Evolutionary conservation across 2,797 vertebrate species (phyloP).

Genomic region (Salmo trutta): DNA sequence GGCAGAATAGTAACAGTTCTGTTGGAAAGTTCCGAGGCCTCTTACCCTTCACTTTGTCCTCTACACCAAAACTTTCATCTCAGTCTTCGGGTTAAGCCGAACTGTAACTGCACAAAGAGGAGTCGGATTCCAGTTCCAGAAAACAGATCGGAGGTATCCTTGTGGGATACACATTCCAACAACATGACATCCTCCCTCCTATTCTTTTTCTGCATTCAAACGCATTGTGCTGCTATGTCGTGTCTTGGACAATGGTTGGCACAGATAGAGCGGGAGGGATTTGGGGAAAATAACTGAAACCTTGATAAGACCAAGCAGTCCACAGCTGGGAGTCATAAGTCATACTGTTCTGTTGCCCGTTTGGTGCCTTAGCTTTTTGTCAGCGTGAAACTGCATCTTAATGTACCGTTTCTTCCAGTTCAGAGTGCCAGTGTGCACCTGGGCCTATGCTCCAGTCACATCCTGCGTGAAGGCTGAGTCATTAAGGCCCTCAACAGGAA

Average conservation of each 20-base stretch:
- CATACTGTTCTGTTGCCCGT: conserved; percentile 23
- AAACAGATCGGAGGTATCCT: conserved; percentile 39
- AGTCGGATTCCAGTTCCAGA: conserved; percentile 42
- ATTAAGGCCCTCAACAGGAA: conserved; percentile 11
- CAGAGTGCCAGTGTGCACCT: background rate
- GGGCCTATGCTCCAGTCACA: conserved; percentile 2
- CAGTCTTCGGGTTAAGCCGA: background rate
- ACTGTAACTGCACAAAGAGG: conserved; percentile 2
- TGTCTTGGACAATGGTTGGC: conserved; percentile 61
- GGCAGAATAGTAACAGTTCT: conserved; percentile 15
- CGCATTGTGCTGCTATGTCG: conserved; percentile 15
- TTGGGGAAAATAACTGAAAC: conserved; percentile 36
- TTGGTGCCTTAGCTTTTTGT: background rate
- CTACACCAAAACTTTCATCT: background rate
- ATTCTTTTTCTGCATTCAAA: conserved; percentile 45
- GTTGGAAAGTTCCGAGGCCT: conserved; percentile 16
- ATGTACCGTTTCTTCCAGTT: conserved; percentile 4
- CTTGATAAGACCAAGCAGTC: conserved; percentile 15
- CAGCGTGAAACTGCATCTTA: conserved; percentile 9
- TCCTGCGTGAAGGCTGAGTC: background rate
- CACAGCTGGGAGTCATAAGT: conserved; percentile 46
- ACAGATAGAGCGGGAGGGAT: conserved; percentile 24
- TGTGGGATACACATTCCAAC: conserved; percentile 54
- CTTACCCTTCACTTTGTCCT: conserved; percentile 3
- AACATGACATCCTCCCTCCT: conserved; percentile 60